A percentile compares a stretch with the other conserved stretches of the same genome.
Conservation (phyloP, 92 coral and sea anemone species). For the Porites divaricata region DNA sequence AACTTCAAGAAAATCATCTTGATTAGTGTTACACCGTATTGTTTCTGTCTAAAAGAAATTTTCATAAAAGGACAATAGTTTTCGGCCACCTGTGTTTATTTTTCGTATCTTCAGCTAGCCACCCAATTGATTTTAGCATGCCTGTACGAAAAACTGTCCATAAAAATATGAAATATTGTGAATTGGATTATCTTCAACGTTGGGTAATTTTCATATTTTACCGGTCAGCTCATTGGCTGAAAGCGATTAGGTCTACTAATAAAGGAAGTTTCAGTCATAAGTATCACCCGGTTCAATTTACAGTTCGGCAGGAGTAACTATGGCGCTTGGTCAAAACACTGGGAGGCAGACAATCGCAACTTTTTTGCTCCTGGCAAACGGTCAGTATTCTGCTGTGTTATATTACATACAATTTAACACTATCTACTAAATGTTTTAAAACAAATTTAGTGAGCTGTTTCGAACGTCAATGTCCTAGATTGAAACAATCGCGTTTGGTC, state of each 20-base stretch:
- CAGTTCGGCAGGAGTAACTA: not conserved
- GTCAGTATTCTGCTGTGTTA: not conserved
- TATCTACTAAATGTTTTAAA: not conserved
- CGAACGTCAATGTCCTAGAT: no score
- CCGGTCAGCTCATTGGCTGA: not conserved
- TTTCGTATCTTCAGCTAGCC: not conserved
- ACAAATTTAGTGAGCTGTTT: no score
- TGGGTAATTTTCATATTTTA: not conserved
- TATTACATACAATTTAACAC: not conserved
- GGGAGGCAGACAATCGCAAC: not conserved
- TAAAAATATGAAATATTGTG: no score
- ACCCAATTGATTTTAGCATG: not conserved
- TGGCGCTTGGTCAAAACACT: not conserved
- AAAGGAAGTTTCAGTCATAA: not conserved
- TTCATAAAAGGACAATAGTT: not conserved
- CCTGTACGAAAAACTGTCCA: no score
- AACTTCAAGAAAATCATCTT: not conserved
- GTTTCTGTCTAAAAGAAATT: not conserved
- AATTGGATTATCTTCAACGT: not conserved
- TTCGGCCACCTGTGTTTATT: not conserved
- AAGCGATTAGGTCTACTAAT: not conserved
- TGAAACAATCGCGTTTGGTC: no score
- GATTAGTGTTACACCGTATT: not conserved
- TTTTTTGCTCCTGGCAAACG: not conserved
- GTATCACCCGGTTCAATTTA: not conserved